phyloP scores from a whole-genome alignment of 2,888 invertebrate genomes.

The Nipponacmea schrenckii region DNA sequence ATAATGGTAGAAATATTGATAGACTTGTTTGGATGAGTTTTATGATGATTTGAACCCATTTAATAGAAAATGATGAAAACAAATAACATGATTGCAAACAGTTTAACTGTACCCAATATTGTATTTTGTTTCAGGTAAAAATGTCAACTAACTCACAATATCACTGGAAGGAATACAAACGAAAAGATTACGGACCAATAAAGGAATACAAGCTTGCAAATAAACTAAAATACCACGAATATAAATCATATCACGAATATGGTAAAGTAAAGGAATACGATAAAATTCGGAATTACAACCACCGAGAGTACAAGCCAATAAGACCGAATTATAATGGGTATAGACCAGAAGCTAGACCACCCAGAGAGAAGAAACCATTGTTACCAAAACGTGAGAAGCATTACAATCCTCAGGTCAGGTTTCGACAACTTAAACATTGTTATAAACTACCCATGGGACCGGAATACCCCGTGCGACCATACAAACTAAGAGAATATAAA shows the following conservation, averaged over 20 bases:
- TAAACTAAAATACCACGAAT: slow-evolving; percentile 1
- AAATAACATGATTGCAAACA: too few species aligned
- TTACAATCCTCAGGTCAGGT: neutral
- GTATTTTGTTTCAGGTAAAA: neutral
- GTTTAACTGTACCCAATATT: too few species aligned
- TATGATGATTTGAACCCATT: too few species aligned
- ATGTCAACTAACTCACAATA: neutral
- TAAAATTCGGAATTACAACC: neutral
- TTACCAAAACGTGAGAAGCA: neutral
- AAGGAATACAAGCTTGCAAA: neutral
- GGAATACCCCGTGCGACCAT: neutral
- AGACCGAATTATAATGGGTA: neutral
- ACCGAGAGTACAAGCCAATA: neutral
- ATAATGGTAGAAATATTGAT: too few species aligned
- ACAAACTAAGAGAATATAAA: neutral
- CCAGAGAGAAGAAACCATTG: neutral
- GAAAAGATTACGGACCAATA: neutral
- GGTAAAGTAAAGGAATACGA: neutral
- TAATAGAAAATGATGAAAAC: too few species aligned
- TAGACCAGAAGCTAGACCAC: neutral
- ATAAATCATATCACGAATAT: slow-evolving; percentile 3
- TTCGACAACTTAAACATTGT: neutral
- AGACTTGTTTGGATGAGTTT: too few species aligned
- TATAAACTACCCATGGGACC: neutral
- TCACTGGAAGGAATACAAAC: neutral